Conservation (phyloP, 37 sponge, comb jelly and placozoan species). For the Hexactinellida sp. region DNA sequence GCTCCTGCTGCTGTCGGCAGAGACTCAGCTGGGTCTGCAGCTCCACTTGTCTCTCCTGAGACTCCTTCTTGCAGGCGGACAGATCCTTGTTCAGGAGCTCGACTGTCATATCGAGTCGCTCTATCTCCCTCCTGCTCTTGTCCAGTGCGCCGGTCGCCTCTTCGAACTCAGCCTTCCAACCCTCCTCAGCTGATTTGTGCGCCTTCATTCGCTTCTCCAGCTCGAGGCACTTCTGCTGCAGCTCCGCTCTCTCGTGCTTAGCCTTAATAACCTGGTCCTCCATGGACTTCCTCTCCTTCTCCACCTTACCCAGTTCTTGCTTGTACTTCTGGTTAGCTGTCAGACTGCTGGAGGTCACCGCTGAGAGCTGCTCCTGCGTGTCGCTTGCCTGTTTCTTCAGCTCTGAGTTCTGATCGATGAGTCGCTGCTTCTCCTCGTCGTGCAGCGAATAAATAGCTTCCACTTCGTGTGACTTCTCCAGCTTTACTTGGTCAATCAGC, state of each 20-base stretch:
- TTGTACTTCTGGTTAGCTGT: background rate
- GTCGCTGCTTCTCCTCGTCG: background rate
- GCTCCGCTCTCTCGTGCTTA: background rate
- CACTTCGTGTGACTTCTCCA: background rate
- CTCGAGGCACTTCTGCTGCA: background rate
- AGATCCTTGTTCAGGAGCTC: background rate
- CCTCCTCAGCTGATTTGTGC: background rate
- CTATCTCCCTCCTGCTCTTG: background rate
- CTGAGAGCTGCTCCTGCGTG: background rate
- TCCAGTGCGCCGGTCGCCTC: background rate
- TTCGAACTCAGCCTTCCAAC: background rate
- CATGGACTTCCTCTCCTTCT: background rate
- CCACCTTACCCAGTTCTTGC: background rate
- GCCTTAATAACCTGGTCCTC: background rate
- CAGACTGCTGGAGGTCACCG: background rate
- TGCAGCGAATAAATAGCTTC: background rate
- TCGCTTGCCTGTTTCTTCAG: background rate
- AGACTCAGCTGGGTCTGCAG: slow-evolving; percentile 1
- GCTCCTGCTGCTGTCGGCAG: background rate
- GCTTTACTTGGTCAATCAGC: background rate
- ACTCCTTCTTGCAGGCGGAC: background rate
- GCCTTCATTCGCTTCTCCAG: background rate
- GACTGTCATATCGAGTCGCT: background rate
- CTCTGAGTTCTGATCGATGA: background rate
- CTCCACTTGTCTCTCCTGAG: background rate